Base-by-base conservation (phyloP, 2,797 vertebrate genomes). In the Pseudomugil tenellus region DNA sequence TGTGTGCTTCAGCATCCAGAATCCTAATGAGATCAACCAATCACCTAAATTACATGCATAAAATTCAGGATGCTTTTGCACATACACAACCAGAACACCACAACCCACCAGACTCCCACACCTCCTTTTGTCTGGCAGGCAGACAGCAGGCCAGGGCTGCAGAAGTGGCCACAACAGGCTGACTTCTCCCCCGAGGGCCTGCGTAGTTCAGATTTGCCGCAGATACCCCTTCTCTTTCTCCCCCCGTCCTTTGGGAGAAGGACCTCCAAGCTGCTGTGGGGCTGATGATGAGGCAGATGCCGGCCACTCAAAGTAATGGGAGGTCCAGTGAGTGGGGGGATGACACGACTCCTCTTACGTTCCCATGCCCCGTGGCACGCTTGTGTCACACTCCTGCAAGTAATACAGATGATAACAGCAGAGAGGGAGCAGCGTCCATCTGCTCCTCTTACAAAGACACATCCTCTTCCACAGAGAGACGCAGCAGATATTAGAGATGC, bases 361-460 rank as follows among this genome's bases (percentile, higher is more conserved):
- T 94, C 93, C 89, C 92, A 94, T 92, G 93, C 84, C 91, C 91
- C 52, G 48, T 87, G 89, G 87, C 89, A 90, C 67, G 51, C 88
- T 91, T 79, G 63, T 91, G 92, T 93, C 92, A 91, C 85, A 79
- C 79, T 81, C 86, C 84, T 74, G 68, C 74, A 81, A 87, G 69
- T 80, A 65, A 84, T 84, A 80, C 80, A 79, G 75, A 86, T 72
- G 85, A 89, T 78, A 89, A 74, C 76, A 75, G 73, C 70, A 56
- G 75, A 66, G 69, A 56, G 76, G 81, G 77, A 51, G 71, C 84
- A 91, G 73, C 80, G 90, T 89, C 92, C 93, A 94, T 94, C 94
- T 94, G 93, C 88, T 91, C 46, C 32, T 12, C 63, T 62, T 75
- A 87, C 83, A 89, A 84, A 87, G 78, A 67, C 72, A 35, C 58